Conservation (phyloP, 2,888 invertebrate species). For the Clunio marinus region DNA sequence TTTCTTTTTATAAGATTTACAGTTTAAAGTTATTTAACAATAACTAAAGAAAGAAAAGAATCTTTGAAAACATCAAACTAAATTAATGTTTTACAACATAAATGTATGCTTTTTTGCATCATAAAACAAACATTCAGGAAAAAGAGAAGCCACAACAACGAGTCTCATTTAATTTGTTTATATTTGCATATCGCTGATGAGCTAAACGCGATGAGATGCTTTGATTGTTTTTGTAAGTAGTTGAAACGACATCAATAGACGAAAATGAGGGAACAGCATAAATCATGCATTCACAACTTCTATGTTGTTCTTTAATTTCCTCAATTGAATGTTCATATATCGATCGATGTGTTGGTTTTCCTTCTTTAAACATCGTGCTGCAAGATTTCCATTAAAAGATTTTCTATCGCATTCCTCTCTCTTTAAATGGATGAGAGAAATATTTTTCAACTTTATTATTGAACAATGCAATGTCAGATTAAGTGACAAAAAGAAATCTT, state of each 20-base stretch:
- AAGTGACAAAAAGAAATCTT: not conserved
- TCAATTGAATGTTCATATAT: constrained; percentile 1
- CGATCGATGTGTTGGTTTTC: not conserved
- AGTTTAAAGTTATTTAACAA: too few relatives aligned
- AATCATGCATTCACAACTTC: constrained; percentile 1
- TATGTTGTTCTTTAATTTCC: not conserved
- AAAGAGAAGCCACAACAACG: not conserved
- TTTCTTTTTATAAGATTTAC: too few relatives aligned
- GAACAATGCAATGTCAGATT: too few relatives aligned
- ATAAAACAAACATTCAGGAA: not conserved
- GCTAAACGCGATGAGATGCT: constrained; percentile 19
- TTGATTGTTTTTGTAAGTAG: not conserved
- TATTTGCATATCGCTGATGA: constrained; percentile 28
- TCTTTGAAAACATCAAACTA: not conserved
- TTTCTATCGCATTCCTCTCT: too few relatives aligned
- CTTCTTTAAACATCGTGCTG: not conserved
- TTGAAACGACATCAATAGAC: constrained; percentile 4
- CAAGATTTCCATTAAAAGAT: constrained; percentile 21
- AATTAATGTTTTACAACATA: constrained; percentile 14
- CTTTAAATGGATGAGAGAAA: too few relatives aligned
- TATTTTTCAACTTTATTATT: too few relatives aligned
- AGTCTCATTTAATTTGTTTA: constrained; percentile 30
- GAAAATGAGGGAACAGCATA: constrained; percentile 1
- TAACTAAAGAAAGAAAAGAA: not conserved
- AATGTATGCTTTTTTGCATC: too few relatives aligned